These are phyloP conservation scores for Aleadryas rufinucha DNA, from an alignment of 2,113 vertebrate genomes.

Conservation along the genomic window DNA sequence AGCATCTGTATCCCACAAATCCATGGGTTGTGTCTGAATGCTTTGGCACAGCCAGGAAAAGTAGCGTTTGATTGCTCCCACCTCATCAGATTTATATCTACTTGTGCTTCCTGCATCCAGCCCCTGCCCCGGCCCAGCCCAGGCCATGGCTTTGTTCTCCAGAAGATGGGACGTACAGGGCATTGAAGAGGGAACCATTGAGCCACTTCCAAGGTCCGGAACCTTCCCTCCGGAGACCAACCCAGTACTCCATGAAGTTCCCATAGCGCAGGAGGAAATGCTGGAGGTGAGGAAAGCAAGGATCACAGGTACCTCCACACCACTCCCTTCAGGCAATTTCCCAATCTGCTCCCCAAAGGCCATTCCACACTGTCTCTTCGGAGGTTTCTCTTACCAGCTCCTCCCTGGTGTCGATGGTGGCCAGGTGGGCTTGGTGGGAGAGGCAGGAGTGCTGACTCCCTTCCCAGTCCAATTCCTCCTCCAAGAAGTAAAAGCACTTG, in stretches of 20 bases:
- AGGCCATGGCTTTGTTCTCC: background rate
- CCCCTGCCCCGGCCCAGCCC: background rate
- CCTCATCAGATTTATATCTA: background rate
- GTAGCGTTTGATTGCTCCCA: background rate
- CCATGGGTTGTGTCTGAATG: background rate
- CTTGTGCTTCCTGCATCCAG: background rate
- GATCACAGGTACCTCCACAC: background rate
- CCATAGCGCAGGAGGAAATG: background rate
- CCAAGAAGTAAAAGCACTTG: constrained; percentile 19
- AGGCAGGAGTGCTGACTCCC: background rate
- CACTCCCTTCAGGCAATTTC: background rate
- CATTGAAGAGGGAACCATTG: background rate
- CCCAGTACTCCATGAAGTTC: background rate
- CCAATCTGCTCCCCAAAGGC: background rate
- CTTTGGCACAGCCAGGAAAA: background rate
- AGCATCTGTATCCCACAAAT: background rate
- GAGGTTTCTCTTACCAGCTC: background rate
- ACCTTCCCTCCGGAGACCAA: background rate
- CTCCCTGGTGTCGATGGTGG: background rate
- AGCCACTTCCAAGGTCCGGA: background rate
- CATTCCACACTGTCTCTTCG: rapidly evolving
- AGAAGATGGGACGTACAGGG: background rate
- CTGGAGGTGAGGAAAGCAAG: background rate
- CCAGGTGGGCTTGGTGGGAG: background rate
- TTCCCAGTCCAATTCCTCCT: background rate